A percentile compares a stretch with the other conserved stretches of the same genome.
These are phyloP conservation scores for Drosophila eohydei DNA, from an alignment of 2,888 invertebrate genomes.

Conservation along the genomic window DNA sequence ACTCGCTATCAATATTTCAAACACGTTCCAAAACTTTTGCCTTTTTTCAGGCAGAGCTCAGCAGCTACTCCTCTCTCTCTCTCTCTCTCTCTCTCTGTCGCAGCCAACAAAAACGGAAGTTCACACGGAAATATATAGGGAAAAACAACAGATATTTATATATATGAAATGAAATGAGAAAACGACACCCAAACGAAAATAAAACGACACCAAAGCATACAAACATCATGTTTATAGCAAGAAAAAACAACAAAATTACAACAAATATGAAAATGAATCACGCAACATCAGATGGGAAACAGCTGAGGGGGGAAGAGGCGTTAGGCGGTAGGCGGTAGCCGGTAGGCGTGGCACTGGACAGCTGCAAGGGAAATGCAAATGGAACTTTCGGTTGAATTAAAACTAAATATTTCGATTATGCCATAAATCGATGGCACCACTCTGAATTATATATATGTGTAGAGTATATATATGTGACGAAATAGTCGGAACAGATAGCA, in stretches of 20 bases:
- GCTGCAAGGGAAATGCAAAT: slow-evolving; percentile 21
- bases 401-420: slow-evolving; percentile 22
- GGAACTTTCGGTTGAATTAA: slow-evolving; percentile 25
- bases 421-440: slow-evolving; percentile 19
- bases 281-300: slow-evolving; percentile 42
- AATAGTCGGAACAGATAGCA: slow-evolving; percentile 7
- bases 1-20: slow-evolving; percentile 78
- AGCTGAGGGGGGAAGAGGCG: too few relatives aligned
- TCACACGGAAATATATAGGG: slow-evolving; percentile 81
- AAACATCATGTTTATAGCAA: slow-evolving; percentile 63
- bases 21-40: slow-evolving; percentile 77
- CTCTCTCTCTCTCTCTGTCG: not conserved
- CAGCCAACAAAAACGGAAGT: slow-evolving; percentile 75
- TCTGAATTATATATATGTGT: not conserved
- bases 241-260: slow-evolving; percentile 39
- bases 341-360: not conserved
- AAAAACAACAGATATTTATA: slow-evolving; percentile 36
- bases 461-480: slow-evolving; percentile 4
- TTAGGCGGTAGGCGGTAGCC: not conserved
- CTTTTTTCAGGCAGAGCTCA: slow-evolving; percentile 44
- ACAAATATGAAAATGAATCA: slow-evolving; percentile 66
- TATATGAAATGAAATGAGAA: slow-evolving; percentile 43
- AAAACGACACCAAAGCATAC: slow-evolving; percentile 52
- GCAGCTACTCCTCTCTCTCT: not conserved
- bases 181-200: slow-evolving; percentile 48